Evolutionary conservation across 2,888 invertebrate species (phyloP), one percentile per base, ranked within the genome.

Genomic region (Sesamia inferens): DNA sequence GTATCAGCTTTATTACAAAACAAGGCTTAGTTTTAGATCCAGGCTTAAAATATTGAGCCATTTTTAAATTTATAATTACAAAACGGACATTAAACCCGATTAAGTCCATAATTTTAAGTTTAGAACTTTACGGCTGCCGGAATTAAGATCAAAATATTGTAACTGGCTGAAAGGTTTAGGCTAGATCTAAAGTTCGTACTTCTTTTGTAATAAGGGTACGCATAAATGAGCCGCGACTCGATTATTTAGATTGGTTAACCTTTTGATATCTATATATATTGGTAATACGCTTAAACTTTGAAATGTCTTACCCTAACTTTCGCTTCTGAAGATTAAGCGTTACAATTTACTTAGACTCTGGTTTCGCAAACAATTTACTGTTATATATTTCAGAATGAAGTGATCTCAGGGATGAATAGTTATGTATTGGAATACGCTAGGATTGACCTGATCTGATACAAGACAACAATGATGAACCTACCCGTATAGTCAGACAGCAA

Each of bases 181-280:
- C 3, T 51, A 51, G 19, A 3, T 19, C 51, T 51, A 19, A 19
- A 51, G 51, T 19, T 19, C 19, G 3, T 19, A 51, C 19, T 51
- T 19, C 19, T 19, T 51, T 51, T 51, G 19, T 19, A 51, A 51
- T 51, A 51, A 19, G 0, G 39, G 39, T 39, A 39, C 39, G 19
- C 16, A 48, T 22, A 44, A 71, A 58, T 48, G 31, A 55, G 31
- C 24, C 48, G 39, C 31, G 5, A 65, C 39, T 68, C n/a, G 42
- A 65, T 67, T 68, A 69, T 72, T 77, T 31, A 54, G 10, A 68
- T 72, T 58, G 7, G 61, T 67, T 68, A 73, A 76, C 44, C 61
- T 82, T 55, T 70, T 47, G 44, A 65, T n/a, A n/a, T 44, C 39
- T 0, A 10, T n/a, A 51, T 0, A 10, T 22, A 51, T 39, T 31